A percentile compares a stretch with the other conserved stretches of the same genome.
These are phyloP conservation scores for Oscheius sp. DNA, from an alignment of 2,888 invertebrate genomes.

Conservation along the genomic window DNA sequence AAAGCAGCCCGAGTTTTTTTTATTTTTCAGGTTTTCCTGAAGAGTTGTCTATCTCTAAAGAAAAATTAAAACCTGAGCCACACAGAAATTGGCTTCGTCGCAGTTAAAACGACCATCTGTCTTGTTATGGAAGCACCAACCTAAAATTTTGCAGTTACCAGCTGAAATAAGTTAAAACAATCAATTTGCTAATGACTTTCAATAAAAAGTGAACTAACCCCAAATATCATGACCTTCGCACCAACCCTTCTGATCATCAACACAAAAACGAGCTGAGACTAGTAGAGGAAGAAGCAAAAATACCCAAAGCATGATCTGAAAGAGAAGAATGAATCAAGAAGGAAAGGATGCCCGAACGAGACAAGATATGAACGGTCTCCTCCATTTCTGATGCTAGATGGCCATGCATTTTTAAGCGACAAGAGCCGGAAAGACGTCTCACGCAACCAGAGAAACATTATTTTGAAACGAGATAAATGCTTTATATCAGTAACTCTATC, in stretches of 20 bases:
- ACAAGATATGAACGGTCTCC: slow-evolving; percentile 19
- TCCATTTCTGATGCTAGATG: slow-evolving; percentile 21
- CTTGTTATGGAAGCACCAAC: slow-evolving; percentile 64
- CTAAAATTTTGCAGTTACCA: too few relatives aligned
- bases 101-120: slow-evolving; percentile 56
- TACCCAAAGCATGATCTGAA: neutral
- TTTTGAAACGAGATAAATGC: too few relatives aligned
- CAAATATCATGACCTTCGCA: slow-evolving; percentile 54
- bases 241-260: slow-evolving; percentile 42
- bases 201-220: too few relatives aligned
- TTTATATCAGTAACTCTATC: too few relatives aligned
- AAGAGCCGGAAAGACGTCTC: neutral
- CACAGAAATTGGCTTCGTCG: slow-evolving; percentile 56
- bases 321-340: neutral
- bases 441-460: neutral
- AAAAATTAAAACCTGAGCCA: slow-evolving; percentile 14
- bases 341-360: slow-evolving; percentile 2
- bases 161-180: too few relatives aligned
- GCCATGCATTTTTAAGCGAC: slow-evolving; percentile 6
- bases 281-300: neutral
- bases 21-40: slow-evolving; percentile 45
- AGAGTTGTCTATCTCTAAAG: neutral
- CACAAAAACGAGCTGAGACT: slow-evolving; percentile 4
- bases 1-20: slow-evolving; percentile 51
- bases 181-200: too few relatives aligned